Percentiles rank a stretch among this genome's conserved stretches.
Conservation (phyloP, 2,888 invertebrate species). For the Physocephala rufipes region DNA sequence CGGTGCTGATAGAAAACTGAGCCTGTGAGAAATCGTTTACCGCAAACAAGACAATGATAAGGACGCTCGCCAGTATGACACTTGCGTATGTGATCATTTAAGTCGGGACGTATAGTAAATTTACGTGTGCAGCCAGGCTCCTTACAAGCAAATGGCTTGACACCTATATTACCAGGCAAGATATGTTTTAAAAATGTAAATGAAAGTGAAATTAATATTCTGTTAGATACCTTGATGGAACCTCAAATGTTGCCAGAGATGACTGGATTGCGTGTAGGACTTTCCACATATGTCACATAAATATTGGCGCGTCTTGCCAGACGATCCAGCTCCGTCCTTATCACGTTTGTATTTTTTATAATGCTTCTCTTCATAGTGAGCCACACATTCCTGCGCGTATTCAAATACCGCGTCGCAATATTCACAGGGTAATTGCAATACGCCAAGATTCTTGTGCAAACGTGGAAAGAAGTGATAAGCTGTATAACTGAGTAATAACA, state of each 20-base stretch:
- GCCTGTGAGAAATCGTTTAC: conserved; percentile 72
- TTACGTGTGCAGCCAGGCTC: conserved; percentile 71
- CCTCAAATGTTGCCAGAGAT: conserved; percentile 73
- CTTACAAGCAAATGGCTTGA: conserved; percentile 72
- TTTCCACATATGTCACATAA: conserved; percentile 73
- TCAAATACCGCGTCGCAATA: conserved; percentile 60
- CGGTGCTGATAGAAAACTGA: conserved; percentile 74
- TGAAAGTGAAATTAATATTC: conserved; percentile 33
- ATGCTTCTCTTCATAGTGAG: conserved; percentile 70
- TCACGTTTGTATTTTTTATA: conserved; percentile 67
- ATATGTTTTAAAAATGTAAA: not conserved
- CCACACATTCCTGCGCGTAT: conserved; percentile 59
- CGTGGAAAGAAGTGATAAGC: conserved; percentile 63
- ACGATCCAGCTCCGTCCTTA: conserved; percentile 53
- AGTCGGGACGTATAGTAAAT: conserved; percentile 72
- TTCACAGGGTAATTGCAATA: conserved; percentile 59
- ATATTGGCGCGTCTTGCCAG: conserved; percentile 64
- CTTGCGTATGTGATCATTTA: conserved; percentile 73
- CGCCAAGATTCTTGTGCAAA: conserved; percentile 46
- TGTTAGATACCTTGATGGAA: conserved; percentile 70
- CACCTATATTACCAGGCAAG: conserved; percentile 63
- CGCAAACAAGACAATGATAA: conserved; percentile 71
- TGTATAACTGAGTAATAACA: conserved; percentile 52
- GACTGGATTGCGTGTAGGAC: conserved; percentile 72
- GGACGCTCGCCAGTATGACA: conserved; percentile 74